Conservation (phyloP, 1,140 invertebrate genomes). For the Bombus picipes region DNA sequence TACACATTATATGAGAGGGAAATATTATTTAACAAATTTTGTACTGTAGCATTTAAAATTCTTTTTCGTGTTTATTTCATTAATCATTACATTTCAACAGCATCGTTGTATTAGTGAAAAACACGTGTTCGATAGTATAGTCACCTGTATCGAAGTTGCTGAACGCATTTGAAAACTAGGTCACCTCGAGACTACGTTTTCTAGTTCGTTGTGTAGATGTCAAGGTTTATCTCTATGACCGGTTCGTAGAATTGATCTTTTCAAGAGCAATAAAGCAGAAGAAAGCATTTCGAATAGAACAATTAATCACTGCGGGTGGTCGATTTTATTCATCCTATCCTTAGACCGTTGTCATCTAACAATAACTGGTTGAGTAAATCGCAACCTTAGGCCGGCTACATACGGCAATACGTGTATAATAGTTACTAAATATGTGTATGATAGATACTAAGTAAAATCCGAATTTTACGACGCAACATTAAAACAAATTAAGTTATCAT, state of each 20-base stretch:
- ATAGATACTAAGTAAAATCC: neutral
- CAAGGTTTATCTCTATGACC: conserved; percentile 1
- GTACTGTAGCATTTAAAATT: neutral
- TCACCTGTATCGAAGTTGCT: conserved; percentile 8
- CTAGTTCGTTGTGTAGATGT: conserved; percentile 8
- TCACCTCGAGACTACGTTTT: conserved; percentile 12
- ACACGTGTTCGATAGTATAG: neutral
- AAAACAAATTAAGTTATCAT: too few species aligned
- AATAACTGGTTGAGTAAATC: neutral
- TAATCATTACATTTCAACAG: neutral
- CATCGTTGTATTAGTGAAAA: too few species aligned
- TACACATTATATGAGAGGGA: neutral
- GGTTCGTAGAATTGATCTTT: neutral
- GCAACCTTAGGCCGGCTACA: neutral
- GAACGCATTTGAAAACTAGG: conserved; percentile 11
- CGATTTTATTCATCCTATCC: neutral
- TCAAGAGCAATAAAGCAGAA: neutral
- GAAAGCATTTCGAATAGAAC: neutral
- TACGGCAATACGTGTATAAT: neutral
- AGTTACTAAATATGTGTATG: neutral
- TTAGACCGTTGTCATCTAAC: neutral
- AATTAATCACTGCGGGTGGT: neutral
- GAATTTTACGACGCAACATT: too few species aligned
- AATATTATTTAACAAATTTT: neutral
- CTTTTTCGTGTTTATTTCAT: neutral